Evolutionary conservation across 2,113 vertebrate genomes (phyloP).

Genomic region (Oreamnos americanus): DNA sequence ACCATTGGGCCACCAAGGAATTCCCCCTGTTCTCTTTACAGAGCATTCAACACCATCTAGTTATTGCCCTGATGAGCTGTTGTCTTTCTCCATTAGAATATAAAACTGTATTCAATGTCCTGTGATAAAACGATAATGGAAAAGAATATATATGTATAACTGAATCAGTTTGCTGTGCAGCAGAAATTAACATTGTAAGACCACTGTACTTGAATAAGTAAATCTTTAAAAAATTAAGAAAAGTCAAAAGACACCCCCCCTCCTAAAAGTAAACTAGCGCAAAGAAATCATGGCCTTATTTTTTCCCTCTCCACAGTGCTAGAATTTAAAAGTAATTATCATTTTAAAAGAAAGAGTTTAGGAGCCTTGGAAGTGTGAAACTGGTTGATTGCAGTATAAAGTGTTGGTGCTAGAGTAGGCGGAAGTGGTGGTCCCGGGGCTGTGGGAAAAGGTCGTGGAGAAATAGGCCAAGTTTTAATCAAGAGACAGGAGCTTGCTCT

Average conservation of each 20-base stretch:
- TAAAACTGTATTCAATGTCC: neutral
- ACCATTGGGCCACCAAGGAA: neutral
- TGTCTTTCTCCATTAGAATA: neutral
- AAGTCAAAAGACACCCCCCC: neutral
- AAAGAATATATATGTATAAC: neutral
- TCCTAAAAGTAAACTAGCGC: neutral
- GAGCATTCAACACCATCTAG: neutral
- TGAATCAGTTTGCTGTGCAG: neutral
- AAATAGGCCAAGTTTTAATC: neutral
- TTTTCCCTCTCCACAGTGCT: neutral
- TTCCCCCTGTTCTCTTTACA: neutral
- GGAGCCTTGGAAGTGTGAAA: neutral
- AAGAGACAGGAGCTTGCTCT: neutral
- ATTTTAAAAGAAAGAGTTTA: neutral
- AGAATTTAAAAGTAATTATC: neutral
- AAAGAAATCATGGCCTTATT: neutral
- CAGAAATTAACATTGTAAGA: neutral
- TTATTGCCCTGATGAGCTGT: neutral
- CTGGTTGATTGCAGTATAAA: neutral
- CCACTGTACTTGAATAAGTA: neutral
- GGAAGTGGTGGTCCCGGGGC: neutral
- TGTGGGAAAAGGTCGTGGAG: neutral
- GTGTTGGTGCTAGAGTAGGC: neutral
- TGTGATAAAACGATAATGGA: neutral
- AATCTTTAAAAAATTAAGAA: neutral